Conservation (phyloP, 2,113 vertebrate species). For the Pitta sordida region DNA sequence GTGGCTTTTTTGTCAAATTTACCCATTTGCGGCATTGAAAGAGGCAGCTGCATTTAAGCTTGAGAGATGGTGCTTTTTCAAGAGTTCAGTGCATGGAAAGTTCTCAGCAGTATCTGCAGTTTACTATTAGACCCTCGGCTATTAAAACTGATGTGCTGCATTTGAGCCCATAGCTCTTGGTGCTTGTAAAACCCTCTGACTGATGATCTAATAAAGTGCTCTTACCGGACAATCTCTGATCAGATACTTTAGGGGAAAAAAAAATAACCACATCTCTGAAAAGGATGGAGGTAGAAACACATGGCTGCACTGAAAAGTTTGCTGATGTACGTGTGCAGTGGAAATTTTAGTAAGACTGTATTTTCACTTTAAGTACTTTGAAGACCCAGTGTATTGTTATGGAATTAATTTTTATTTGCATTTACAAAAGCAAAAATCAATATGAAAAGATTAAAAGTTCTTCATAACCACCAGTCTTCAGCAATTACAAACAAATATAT, state of each 20-base stretch:
- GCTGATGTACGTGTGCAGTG: not conserved
- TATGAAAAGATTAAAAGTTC: not conserved
- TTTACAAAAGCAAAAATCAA: not conserved
- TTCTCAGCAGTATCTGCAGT: slow-evolving; percentile 84
- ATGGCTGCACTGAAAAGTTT: slow-evolving; percentile 43
- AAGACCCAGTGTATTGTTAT: not conserved
- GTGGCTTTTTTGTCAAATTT: slow-evolving; percentile 88
- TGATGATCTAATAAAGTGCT: slow-evolving; percentile 88
- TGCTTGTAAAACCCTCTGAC: slow-evolving; percentile 82
- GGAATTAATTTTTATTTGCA: not conserved
- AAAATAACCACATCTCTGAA: slow-evolving; percentile 21
- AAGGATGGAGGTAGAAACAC: not conserved
- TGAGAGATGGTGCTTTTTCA: slow-evolving; percentile 86
- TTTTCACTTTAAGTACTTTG: not conserved
- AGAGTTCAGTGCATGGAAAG: slow-evolving; percentile 84
- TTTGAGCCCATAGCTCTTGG: slow-evolving; percentile 82
- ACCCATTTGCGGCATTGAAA: slow-evolving; percentile 88
- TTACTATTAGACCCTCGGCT: slow-evolving; percentile 80
- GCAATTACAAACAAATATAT: not conserved
- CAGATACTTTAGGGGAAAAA: slow-evolving; percentile 75
- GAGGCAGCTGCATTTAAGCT: slow-evolving; percentile 89
- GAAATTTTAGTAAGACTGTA: slow-evolving; percentile 12
- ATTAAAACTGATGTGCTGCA: slow-evolving; percentile 82
- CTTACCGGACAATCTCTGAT: slow-evolving; percentile 84
- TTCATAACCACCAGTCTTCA: not conserved